Evolutionary conservation across 23 tunicate species (phyloP).

Genomic region (Styela clava): DNA sequence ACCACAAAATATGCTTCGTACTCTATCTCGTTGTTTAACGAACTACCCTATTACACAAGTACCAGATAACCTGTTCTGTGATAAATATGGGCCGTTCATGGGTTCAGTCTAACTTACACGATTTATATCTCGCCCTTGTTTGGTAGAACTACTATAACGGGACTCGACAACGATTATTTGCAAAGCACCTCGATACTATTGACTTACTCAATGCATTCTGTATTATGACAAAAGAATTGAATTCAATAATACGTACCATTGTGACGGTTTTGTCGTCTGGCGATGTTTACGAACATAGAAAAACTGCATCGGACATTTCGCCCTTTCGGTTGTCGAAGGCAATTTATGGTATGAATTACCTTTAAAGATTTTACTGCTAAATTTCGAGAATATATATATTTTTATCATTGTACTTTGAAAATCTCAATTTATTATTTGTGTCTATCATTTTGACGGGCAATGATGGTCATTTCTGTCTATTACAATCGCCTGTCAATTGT

Average conservation of each 20-base stretch:
- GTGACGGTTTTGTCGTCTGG: background rate
- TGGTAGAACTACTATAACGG: background rate
- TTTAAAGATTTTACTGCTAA: no score
- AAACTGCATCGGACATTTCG: background rate
- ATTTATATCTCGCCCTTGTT: no score
- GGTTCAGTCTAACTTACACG: background rate
- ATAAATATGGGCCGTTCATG: background rate
- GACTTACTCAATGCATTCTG: background rate
- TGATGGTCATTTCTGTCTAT: no score
- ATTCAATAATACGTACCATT: background rate
- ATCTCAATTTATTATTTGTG: no score
- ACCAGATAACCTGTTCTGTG: background rate
- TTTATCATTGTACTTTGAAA: no score
- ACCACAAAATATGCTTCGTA: background rate
- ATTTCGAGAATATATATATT: no score
- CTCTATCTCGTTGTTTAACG: background rate
- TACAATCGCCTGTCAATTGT: no score
- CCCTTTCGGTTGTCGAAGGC: no score
- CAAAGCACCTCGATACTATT: background rate
- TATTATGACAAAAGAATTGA: background rate
- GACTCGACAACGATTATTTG: background rate
- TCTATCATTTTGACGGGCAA: no score
- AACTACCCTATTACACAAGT: background rate
- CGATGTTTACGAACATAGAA: background rate
- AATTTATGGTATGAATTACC: no score